Base-by-base conservation (phyloP, 2,113 vertebrate genomes). In the Apus apus region DNA sequence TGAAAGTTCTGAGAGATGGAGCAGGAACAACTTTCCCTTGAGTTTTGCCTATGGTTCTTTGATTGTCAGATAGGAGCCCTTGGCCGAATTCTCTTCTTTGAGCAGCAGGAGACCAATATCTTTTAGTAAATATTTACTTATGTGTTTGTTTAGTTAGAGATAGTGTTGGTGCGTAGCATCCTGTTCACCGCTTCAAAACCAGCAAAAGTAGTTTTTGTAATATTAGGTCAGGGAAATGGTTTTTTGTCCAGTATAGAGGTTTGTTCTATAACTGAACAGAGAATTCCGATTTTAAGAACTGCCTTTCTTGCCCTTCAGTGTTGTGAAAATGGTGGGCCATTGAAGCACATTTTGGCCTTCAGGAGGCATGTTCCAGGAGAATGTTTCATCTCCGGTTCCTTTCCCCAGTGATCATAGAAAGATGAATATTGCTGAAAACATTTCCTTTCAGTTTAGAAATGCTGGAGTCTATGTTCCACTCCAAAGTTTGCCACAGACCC, bases 61-160 rank as follows among this genome's bases (percentile, higher is more conserved):
- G 19, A n/a, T 20, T 83, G 62, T 17, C 64, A 84, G 71, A 67
- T 7, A 70, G 56, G 90, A 85, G n/a, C 2, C n/a, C 22, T 73
- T 76, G 58, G 36, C 45, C 87, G 36, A 67, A 82, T 40, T 15
- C 11, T 62, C 26, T 74, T 36, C 36, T 77, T 8, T 50, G 25
- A 85, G 9, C 13, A 83, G 20, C 13, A 65, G n/a, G 34, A 81
- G 64, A 23, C 3, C 2, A 9, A 4, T 22, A 29, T 83, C 50
- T 78, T 88, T 90, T n/a, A 50, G 67, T 43, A 90, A 85, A 91
- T 85, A 72, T 38, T 87, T 81, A 85, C 40, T 73, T 77, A 66
- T 3, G 5, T 80, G 34, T 64, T 88, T 60, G 19, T 58, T 68
- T 79, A 72, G 6, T 45, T 82, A 78, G 43, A 83, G 64, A 57